Conservation (phyloP, 2,888 invertebrate genomes). For the Dioctria rufipes region DNA sequence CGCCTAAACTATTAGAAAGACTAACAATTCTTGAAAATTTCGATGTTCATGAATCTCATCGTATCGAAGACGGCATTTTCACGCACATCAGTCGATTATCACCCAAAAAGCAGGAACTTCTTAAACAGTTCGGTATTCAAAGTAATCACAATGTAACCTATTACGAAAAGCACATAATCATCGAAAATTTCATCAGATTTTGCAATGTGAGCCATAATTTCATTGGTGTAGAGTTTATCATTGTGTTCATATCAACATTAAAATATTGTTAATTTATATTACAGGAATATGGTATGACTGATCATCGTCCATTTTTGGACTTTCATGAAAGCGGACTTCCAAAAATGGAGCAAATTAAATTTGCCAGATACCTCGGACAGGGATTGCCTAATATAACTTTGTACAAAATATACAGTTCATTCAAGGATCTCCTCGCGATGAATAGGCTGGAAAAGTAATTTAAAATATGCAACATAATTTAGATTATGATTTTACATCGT, state of each 20-base stretch:
- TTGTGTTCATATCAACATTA: slow-evolving; percentile 11
- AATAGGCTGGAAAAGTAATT: slow-evolving; percentile 69
- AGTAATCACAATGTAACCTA: slow-evolving; percentile 71
- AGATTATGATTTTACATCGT: slow-evolving; percentile 24
- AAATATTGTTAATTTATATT: slow-evolving; percentile 37
- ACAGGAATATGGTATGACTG: slow-evolving; percentile 70
- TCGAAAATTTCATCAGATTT: slow-evolving; percentile 72
- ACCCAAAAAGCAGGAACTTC: slow-evolving; percentile 71
- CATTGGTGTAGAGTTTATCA: neutral
- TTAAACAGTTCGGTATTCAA: slow-evolving; percentile 72
- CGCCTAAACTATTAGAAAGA: slow-evolving; percentile 67
- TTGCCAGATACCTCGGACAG: slow-evolving; percentile 70
- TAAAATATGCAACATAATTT: slow-evolving; percentile 55
- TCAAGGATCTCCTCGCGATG: slow-evolving; percentile 71
- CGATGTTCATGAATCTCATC: slow-evolving; percentile 70
- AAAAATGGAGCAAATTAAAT: slow-evolving; percentile 71
- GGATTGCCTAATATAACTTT: slow-evolving; percentile 70
- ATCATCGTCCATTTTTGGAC: slow-evolving; percentile 69
- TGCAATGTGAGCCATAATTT: slow-evolving; percentile 69
- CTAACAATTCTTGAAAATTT: slow-evolving; percentile 69
- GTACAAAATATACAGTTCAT: slow-evolving; percentile 72
- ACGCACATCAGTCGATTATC: slow-evolving; percentile 70
- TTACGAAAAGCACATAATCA: slow-evolving; percentile 71
- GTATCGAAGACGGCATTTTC: slow-evolving; percentile 70
- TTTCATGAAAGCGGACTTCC: slow-evolving; percentile 70